Conservation (phyloP, 1,140 invertebrate genomes). For the Orussus abietinus region DNA sequence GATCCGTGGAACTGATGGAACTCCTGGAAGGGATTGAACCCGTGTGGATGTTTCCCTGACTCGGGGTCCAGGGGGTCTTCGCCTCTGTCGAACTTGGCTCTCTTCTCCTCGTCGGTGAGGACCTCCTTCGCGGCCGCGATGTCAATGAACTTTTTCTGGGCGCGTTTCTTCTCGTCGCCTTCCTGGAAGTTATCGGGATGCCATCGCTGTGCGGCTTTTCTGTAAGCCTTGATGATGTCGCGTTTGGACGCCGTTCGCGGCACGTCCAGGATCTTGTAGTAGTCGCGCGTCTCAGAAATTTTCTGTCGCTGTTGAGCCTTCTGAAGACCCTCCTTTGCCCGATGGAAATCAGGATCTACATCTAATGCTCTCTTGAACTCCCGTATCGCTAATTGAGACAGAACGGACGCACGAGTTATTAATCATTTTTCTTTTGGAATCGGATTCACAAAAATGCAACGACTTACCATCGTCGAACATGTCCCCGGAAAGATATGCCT, state of each 20-base stretch:
- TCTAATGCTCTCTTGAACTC: constrained; percentile 85
- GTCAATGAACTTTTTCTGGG: constrained; percentile 98
- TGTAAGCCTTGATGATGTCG: constrained; percentile 94
- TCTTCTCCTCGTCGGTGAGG: constrained; percentile 80
- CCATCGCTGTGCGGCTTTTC: constrained; percentile 97
- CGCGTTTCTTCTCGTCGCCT: constrained; percentile 88
- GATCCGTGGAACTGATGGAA: constrained; percentile 86
- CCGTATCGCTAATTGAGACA: constrained; percentile 86
- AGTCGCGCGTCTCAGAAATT: constrained; percentile 89
- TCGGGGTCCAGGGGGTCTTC: constrained; percentile 98
- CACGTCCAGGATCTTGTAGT: constrained; percentile 95
- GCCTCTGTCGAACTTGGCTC: constrained; percentile 89
- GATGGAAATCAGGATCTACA: constrained; percentile 72
- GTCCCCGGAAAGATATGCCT: constrained; percentile 86
- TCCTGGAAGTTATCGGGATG: constrained; percentile 95
- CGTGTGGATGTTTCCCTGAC: constrained; percentile 61
- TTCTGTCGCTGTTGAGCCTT: constrained; percentile 92
- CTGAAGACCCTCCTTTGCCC: constrained; percentile 86
- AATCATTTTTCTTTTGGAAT: constrained; percentile 2
- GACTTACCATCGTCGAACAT: constrained; percentile 86
- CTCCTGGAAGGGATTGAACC: constrained; percentile 75
- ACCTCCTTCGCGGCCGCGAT: constrained; percentile 99
- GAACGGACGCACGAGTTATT: too few relatives aligned
- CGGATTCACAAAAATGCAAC: constrained; percentile 1
- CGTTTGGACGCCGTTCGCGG: constrained; percentile 83